These are phyloP conservation scores for Charaxes varanes DNA, from an alignment of 1,140 invertebrate genomes.

Conservation along the genomic window DNA sequence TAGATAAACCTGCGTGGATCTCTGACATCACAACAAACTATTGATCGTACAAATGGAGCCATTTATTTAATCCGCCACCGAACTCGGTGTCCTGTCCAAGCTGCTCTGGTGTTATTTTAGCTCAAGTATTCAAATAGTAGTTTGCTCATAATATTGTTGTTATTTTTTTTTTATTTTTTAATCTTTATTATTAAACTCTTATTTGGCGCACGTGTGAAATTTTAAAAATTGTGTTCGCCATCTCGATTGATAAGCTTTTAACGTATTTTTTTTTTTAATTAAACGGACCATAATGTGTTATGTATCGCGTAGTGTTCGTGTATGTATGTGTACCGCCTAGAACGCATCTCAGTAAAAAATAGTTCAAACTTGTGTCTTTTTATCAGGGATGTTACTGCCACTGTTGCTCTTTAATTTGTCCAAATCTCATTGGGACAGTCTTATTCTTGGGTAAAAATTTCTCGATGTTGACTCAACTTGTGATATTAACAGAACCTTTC, in stretches of 20 bases:
- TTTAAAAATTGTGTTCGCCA: conserved; percentile 48
- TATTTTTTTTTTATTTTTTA: conserved; percentile 51
- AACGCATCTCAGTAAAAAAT: conserved; percentile 14
- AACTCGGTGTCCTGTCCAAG: conserved; percentile 53
- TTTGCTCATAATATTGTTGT: conserved; percentile 70
- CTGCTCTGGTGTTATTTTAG: conserved; percentile 68
- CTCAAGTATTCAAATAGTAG: conserved; percentile 65
- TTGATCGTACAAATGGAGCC: conserved; percentile 66
- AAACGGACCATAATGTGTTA: conserved; percentile 33
- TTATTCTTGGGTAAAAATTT: too few relatives aligned
- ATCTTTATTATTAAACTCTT: conserved; percentile 34
- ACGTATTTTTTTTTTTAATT: conserved; percentile 31
- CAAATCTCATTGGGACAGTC: too few relatives aligned
- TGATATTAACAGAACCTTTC: too few relatives aligned
- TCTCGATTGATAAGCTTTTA: conserved; percentile 49
- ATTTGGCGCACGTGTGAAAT: conserved; percentile 40
- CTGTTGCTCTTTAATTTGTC: too few relatives aligned
- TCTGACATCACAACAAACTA: conserved; percentile 64
- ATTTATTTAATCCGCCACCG: conserved; percentile 43
- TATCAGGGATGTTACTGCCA: too few relatives aligned
- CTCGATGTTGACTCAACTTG: too few relatives aligned
- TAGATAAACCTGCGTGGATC: conserved; percentile 48
- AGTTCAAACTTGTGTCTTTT: conserved; percentile 3
- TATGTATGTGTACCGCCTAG: conserved; percentile 38
- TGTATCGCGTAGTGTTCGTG: conserved; percentile 34